phyloP scores from a whole-genome alignment of 2,888 invertebrate genomes.

The Pharmacophagus antenor region DNA sequence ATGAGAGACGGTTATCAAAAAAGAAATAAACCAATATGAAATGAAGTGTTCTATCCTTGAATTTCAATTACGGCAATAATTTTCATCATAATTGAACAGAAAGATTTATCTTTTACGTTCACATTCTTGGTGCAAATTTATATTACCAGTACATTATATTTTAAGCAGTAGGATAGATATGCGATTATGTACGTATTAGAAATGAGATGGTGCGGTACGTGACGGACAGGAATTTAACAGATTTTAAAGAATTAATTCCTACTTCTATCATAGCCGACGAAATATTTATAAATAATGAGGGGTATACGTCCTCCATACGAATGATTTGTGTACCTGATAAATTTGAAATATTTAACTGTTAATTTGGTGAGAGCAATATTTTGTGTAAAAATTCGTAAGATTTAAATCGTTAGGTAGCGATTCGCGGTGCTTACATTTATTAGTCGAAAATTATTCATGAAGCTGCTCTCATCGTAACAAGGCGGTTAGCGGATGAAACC shows the following conservation, averaged over 20 bases:
- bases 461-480: conserved; percentile 69
- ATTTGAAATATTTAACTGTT: conserved; percentile 34
- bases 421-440: conserved; percentile 64
- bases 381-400: conserved; percentile 62
- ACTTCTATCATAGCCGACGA: no score
- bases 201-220: no score
- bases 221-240: no score
- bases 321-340: conserved; percentile 6
- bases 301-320: not conserved
- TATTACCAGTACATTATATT: no score
- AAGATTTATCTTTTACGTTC: not conserved
- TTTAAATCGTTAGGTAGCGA: conserved; percentile 69
- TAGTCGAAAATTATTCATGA: conserved; percentile 76
- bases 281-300: not conserved
- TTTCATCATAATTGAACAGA: not conserved
- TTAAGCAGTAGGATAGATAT: not conserved
- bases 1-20: not conserved
- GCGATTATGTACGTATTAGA: no score
- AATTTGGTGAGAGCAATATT: conserved; percentile 46
- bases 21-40: not conserved
- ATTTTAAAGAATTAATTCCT: no score
- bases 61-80: not conserved
- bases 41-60: not conserved
- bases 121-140: no score
- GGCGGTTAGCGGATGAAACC: conserved; percentile 63